Base-by-base conservation (phyloP, 2,797 vertebrate species). In the Sphenodon punctatus region DNA sequence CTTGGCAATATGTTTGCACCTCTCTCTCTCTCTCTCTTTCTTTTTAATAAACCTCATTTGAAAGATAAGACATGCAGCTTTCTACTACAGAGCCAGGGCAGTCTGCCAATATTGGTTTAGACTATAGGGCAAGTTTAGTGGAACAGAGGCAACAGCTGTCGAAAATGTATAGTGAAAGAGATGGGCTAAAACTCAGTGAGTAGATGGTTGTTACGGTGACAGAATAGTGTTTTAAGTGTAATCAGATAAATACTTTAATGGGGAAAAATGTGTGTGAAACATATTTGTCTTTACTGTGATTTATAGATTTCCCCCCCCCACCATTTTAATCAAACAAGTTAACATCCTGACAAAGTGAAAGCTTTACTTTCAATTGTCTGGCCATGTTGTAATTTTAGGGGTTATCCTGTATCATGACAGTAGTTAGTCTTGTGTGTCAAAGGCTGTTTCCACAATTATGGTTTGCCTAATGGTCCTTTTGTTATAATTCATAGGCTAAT, bases 391-490 rank as follows among this genome's bases (percentile, higher is more conserved):
- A 81, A 88, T 90, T 93, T 91, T 75, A 49, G 78, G 6, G 6
- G 67, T 63, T 85, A 81, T 75, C 64, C 75, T 55, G 67, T 61
- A 55, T 81, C 66, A 1, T 78, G 82, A 84, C 88, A 82, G 78
- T 70, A 83, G 88, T 88, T 85, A 70, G 80, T 85, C 82, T 82
- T 72, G 11, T 3, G 51, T 92, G 92, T 92, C 91, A 94, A 82
- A 91, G 89, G 90, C 92, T 91, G 84, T 90, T 87, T 87, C 88
- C 92, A 93, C 90, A 92, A 91, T 91, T 89, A 91, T 83, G 84
- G 66, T 92, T 92, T 93, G 90, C 90, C 84, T 92, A 91, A 91
- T 91, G 90, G 88, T 89, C 86, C 90, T 94, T 93, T 92, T 92
- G 91, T 93, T 93, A 16, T 92, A 89, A 92, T 92, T 92, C 87